Percentiles rank a stretch among this genome's conserved stretches.
Evolutionary conservation across 2,888 invertebrate species (phyloP).

Genomic region (Nomada hirtipes): DNA sequence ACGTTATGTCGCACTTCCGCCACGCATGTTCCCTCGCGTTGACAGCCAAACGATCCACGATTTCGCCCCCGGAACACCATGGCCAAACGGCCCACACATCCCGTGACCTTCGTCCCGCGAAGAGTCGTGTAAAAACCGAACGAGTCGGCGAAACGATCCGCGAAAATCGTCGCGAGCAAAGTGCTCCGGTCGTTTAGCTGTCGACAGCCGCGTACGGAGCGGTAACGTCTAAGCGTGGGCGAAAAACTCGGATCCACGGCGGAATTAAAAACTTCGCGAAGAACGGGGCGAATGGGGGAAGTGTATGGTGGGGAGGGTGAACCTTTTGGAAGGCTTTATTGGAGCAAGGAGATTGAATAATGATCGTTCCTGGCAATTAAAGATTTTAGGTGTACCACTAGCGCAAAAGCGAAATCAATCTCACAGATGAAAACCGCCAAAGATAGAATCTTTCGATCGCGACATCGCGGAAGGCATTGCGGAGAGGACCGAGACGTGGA

Average conservation of each 20-base stretch:
- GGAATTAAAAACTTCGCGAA: slow-evolving; percentile 14
- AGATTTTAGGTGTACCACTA: not conserved
- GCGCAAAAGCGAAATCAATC: not conserved
- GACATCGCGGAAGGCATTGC: slow-evolving; percentile 19
- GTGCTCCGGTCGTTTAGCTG: slow-evolving; percentile 58
- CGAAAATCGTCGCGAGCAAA: slow-evolving; percentile 58
- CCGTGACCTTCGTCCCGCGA: slow-evolving; percentile 33
- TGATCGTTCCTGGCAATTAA: not conserved
- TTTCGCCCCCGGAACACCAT: slow-evolving; percentile 38
- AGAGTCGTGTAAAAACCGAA: slow-evolving; percentile 30
- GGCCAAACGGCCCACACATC: slow-evolving; percentile 24
- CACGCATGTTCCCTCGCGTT: slow-evolving; percentile 58
- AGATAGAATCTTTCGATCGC: slow-evolving; percentile 8
- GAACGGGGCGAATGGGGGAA: slow-evolving; percentile 17
- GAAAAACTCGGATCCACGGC: slow-evolving; percentile 10
- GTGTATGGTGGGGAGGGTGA: not conserved
- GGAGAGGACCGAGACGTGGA: not conserved
- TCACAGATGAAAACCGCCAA: not conserved
- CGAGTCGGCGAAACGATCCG: slow-evolving; percentile 43
- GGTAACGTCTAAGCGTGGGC: not conserved
- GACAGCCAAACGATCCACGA: slow-evolving; percentile 64
- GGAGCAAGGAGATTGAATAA: not conserved
- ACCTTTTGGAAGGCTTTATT: not conserved
- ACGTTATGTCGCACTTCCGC: slow-evolving; percentile 40
- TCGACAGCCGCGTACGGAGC: slow-evolving; percentile 48